Conservation (phyloP, 2,797 vertebrate genomes). For the Scolopax rusticola region DNA sequence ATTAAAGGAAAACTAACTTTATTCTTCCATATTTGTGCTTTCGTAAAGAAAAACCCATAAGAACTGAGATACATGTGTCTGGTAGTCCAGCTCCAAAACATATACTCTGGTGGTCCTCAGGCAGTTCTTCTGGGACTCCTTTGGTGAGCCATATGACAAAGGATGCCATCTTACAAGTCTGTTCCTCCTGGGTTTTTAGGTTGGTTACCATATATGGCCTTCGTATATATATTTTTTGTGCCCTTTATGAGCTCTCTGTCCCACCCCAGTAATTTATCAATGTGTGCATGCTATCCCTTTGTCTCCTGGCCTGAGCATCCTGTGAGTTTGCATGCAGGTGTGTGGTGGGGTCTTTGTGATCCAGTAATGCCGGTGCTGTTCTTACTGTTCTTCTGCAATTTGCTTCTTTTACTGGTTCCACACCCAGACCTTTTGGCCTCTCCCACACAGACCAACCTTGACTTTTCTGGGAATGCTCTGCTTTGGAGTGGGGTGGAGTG, state of each 20-base stretch:
- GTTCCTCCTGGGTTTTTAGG: not conserved
- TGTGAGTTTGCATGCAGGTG: not conserved
- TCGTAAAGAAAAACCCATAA: not conserved
- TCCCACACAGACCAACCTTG: not conserved
- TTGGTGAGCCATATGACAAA: accelerated
- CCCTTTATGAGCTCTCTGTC: not conserved
- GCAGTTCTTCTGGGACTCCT: not conserved
- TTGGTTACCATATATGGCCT: not conserved
- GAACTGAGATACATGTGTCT: not conserved
- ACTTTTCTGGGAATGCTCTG: not conserved
- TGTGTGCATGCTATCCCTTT: not conserved
- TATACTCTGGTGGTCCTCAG: not conserved
- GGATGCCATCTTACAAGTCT: not conserved
- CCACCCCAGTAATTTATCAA: not conserved
- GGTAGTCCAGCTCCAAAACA: not conserved
- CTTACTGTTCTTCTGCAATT: not conserved
- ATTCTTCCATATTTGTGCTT: not conserved
- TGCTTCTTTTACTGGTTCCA: not conserved
- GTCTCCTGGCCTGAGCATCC: not conserved
- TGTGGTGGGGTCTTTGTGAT: not conserved
- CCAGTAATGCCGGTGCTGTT: accelerated
- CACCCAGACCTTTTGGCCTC: accelerated
- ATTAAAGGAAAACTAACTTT: not conserved
- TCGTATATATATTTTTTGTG: not conserved
- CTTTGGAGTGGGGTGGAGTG: accelerated